Conservation (phyloP, 1,140 invertebrate species). For the Philopotamus ludificatus region DNA sequence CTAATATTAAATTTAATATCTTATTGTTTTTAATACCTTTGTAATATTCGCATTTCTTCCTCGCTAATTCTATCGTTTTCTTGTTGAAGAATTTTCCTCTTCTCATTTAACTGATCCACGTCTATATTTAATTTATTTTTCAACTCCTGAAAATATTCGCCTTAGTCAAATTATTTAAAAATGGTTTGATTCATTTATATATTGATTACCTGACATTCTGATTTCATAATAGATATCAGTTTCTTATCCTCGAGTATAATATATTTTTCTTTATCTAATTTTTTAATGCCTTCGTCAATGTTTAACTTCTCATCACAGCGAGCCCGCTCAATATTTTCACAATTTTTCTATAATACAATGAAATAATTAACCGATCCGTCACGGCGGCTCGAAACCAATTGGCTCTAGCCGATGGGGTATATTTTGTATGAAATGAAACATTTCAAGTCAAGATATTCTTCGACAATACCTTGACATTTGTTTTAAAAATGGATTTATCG, state of each 20-base stretch:
- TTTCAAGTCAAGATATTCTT: no score
- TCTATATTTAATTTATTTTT: slow-evolving; percentile 52
- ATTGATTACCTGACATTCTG: no score
- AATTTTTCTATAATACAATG: slow-evolving; percentile 8
- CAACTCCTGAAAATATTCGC: no score
- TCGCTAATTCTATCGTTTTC: slow-evolving; percentile 52
- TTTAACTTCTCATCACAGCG: slow-evolving; percentile 47
- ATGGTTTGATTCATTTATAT: no score
- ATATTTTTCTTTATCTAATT: slow-evolving; percentile 49
- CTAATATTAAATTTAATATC: not conserved
- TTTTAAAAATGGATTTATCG: no score
- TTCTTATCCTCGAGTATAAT: slow-evolving; percentile 49
- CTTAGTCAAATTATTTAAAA: no score
- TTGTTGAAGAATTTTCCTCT: slow-evolving; percentile 47
- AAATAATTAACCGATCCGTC: no score
- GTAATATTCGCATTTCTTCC: slow-evolving; percentile 49
- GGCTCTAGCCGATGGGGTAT: no score
- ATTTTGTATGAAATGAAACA: no score
- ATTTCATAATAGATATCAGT: slow-evolving; percentile 47
- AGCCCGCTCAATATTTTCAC: not conserved
- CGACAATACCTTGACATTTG: no score
- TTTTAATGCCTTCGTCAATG: slow-evolving; percentile 50
- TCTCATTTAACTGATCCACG: slow-evolving; percentile 49
- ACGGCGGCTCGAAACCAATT: no score
- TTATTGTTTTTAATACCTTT: slow-evolving; percentile 45